phyloP scores from a whole-genome alignment of 2,113 vertebrate genomes.

The Bettongia penicillata region DNA sequence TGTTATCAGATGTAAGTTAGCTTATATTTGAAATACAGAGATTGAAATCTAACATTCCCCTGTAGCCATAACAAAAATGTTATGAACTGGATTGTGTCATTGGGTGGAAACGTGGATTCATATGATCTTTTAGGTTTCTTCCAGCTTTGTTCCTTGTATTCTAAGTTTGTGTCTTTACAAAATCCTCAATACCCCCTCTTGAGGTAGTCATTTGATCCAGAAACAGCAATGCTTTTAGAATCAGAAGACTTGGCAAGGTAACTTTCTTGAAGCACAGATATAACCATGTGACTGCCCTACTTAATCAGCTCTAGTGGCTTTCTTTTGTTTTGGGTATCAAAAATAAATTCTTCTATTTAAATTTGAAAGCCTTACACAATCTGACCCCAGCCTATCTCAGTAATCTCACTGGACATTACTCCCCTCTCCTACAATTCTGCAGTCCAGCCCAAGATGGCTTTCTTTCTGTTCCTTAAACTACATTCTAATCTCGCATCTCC shows the following conservation, averaged over 20 bases:
- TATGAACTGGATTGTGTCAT: neutral
- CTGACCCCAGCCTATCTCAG: neutral
- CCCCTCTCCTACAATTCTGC: neutral
- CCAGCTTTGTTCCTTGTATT: neutral
- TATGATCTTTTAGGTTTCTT: neutral
- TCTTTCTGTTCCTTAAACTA: neutral
- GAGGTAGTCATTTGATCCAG: neutral
- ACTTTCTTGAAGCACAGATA: neutral
- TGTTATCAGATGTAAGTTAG: neutral
- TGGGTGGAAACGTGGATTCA: neutral
- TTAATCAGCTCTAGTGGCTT: neutral
- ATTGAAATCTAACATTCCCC: neutral
- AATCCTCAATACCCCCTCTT: neutral
- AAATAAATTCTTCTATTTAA: neutral
- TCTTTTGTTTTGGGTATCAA: neutral
- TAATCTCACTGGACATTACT: neutral
- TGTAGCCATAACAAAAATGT: neutral
- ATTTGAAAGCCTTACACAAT: neutral
- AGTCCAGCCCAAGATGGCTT: neutral
- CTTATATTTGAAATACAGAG: neutral
- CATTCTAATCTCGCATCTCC: neutral
- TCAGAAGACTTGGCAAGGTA: neutral
- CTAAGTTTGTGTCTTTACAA: neutral
- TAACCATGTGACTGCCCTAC: neutral
- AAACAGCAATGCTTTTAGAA: neutral